Evolutionary conservation across 2,888 invertebrate species (phyloP).

Genomic region (Amblyjoppa proteus): DNA sequence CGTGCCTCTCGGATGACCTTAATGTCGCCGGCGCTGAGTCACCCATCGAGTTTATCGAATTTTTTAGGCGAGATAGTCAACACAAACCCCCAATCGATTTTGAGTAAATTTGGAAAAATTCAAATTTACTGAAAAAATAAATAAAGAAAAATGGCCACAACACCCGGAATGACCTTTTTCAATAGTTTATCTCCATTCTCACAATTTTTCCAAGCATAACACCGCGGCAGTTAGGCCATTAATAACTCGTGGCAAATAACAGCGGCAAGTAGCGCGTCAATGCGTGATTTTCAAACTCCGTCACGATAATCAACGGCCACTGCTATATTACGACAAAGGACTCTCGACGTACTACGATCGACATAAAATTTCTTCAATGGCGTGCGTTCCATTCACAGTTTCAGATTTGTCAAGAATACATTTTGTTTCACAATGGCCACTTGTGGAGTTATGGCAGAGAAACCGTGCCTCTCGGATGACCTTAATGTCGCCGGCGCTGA

Average conservation of each 20-base stretch:
- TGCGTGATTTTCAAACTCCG: slow-evolving; percentile 63
- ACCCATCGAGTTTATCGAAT: no score
- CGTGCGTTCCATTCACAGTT: background rate
- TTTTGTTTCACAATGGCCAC: background rate
- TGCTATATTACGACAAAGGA: background rate
- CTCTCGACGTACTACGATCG: background rate
- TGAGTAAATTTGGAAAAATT: no score
- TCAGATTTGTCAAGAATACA: background rate
- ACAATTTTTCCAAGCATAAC: no score
- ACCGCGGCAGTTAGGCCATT: slow-evolving; percentile 60
- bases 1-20: background rate
- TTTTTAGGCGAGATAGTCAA: no score
- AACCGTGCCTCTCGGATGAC: background rate
- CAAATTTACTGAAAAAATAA: no score
- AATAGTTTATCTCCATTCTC: no score
- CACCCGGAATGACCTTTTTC: no score
- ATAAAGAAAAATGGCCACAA: no score
- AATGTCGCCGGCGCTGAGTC: background rate
- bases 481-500: background rate
- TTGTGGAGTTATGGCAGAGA: background rate
- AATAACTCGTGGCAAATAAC: slow-evolving; percentile 60
- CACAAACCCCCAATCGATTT: no score
- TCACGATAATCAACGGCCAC: slow-evolving; percentile 51
- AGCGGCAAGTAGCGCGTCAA: slow-evolving; percentile 67
- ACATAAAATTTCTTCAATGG: background rate